These are phyloP conservation scores for Tokudaia tokunoshimensis DNA, from an alignment of 2,797 vertebrate genomes.

Conservation along the genomic window DNA sequence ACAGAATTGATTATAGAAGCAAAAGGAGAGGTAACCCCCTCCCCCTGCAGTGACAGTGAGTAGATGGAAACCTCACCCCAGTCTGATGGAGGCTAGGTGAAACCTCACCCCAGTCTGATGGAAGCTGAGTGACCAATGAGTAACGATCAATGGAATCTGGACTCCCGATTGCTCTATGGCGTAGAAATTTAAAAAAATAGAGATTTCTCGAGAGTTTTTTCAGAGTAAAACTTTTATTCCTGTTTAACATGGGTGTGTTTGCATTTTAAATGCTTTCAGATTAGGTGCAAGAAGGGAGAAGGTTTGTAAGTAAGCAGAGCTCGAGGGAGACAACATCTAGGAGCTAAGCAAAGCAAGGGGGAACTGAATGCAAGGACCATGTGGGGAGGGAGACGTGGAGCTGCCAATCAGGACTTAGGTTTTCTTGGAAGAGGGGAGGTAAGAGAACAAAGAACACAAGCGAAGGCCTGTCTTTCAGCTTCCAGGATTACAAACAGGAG, in stretches of 20 bases:
- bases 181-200: not conserved
- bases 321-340: not conserved
- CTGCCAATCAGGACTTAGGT: not conserved
- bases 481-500: not conserved
- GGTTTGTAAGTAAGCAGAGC: not conserved
- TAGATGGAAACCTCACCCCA: not conserved
- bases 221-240: not conserved
- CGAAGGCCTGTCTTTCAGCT: not conserved
- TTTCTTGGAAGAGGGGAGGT: not conserved
- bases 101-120: not conserved
- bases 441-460: no score
- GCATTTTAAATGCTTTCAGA: not conserved
- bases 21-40: not conserved
- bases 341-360: no score
- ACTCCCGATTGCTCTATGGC: not conserved
- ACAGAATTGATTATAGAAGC: not conserved
- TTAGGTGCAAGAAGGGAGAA: not conserved
- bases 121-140: accelerated
- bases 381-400: no score
- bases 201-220: not conserved
- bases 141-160: not conserved
- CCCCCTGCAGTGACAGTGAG: accelerated
- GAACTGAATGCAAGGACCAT: not conserved
- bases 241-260: not conserved
- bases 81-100: no score